These are phyloP conservation scores for Diplosoma virens DNA, from an alignment of 23 tunicate species.

Conservation along the genomic window DNA sequence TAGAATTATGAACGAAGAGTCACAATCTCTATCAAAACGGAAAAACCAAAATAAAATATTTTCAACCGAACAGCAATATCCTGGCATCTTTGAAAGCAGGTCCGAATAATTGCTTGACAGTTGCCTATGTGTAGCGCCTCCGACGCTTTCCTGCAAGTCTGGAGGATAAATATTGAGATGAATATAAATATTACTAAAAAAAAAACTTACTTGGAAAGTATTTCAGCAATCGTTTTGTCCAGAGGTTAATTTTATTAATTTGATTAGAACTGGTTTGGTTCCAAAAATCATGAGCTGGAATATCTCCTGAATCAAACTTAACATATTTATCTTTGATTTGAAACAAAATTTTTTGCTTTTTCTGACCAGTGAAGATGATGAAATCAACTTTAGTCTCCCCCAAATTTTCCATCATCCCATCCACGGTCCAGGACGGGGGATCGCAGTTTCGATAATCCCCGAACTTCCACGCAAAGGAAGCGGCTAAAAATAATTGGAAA, in stretches of 20 bases:
- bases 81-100: too few relatives aligned
- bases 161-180: too few relatives aligned
- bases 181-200: too few relatives aligned
- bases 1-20: too few relatives aligned
- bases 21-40: too few relatives aligned
- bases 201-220: conserved; percentile 76
- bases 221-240: conserved; percentile 42
- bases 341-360: too few relatives aligned
- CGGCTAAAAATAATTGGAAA: conserved; percentile 19
- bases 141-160: too few relatives aligned
- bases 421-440: conserved; percentile 79
- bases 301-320: conserved; percentile 45
- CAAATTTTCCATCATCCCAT: conserved; percentile 72
- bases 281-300: conserved; percentile 93
- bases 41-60: too few relatives aligned
- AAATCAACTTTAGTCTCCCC: conserved; percentile 42
- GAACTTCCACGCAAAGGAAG: conserved; percentile 62
- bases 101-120: too few relatives aligned
- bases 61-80: too few relatives aligned
- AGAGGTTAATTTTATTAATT: conserved; percentile 60
- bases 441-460: conserved; percentile 91
- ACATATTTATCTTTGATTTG: background rate
- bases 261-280: conserved; percentile 75
- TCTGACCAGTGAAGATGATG: conserved; percentile 71
- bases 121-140: too few relatives aligned